These are phyloP conservation scores for Psammodynastes pulverulentus DNA, from an alignment of 2,113 vertebrate genomes.

Conservation along the genomic window DNA sequence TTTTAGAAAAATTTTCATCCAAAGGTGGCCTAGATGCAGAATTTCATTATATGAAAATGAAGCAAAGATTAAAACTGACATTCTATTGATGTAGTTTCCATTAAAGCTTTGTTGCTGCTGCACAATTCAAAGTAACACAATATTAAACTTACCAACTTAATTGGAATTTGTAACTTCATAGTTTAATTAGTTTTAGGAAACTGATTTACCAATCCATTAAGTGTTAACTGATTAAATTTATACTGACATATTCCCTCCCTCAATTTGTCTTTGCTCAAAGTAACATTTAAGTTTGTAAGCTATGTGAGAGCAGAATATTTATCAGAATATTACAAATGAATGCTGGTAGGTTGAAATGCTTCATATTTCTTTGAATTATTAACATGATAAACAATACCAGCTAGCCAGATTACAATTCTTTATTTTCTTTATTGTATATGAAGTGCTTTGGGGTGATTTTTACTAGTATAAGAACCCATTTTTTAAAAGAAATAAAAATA, in stretches of 20 bases:
- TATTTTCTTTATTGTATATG: neutral
- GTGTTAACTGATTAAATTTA: slow-evolving; percentile 41
- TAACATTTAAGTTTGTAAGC: slow-evolving; percentile 13
- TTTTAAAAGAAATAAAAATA: neutral
- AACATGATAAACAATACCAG: neutral
- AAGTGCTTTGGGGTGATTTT: neutral
- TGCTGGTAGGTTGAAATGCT: neutral
- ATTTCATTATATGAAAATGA: slow-evolving; percentile 60
- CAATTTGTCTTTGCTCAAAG: neutral
- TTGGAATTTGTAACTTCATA: slow-evolving; percentile 49
- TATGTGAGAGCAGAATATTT: neutral
- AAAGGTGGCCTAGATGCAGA: slow-evolving; percentile 47
- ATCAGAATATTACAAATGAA: neutral
- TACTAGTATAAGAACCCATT: neutral
- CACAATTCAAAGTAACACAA: slow-evolving; percentile 52
- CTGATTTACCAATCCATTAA: slow-evolving; percentile 33
- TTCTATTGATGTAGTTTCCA: slow-evolving; percentile 40
- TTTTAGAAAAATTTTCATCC: slow-evolving; percentile 41
- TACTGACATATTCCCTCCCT: slow-evolving; percentile 11
- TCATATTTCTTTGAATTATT: slow-evolving; percentile 7
- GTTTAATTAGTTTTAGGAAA: slow-evolving; percentile 48
- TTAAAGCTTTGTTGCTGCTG: slow-evolving; percentile 55
- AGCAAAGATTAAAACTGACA: slow-evolving; percentile 57
- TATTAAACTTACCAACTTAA: slow-evolving; percentile 48
- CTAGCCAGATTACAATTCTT: neutral